These are phyloP conservation scores for Lepisosteus osseus DNA, from an alignment of 2,113 vertebrate genomes.

Conservation along the genomic window DNA sequence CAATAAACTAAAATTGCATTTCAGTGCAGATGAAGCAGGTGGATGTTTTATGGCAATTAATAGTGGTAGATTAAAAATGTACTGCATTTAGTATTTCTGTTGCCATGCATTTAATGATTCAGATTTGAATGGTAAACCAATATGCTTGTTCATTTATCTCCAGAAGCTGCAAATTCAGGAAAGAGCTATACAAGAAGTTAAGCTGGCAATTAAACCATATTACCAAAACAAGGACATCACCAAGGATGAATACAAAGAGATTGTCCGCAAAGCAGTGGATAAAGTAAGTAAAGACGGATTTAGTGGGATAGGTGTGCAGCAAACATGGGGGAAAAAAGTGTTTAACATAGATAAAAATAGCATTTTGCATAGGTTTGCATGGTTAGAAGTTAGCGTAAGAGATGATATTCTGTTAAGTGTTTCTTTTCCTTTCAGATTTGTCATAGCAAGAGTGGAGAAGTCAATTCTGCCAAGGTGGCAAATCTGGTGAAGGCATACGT, in stretches of 20 bases:
- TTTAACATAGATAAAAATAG: neutral
- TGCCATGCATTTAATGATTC: neutral
- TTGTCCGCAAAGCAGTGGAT: conserved; percentile 95
- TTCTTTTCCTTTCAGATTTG: conserved; percentile 73
- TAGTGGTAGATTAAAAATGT: too few relatives aligned
- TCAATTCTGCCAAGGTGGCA: conserved; percentile 92
- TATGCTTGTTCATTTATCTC: conserved; percentile 6
- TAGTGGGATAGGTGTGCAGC: neutral
- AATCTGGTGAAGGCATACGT: conserved; percentile 96
- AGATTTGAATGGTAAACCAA: neutral
- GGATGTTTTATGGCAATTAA: too few relatives aligned
- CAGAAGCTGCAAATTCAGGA: conserved; percentile 93
- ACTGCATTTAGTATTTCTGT: neutral
- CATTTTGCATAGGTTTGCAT: neutral
- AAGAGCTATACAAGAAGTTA: conserved; percentile 90
- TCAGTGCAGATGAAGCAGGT: too few relatives aligned
- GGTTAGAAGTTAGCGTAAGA: neutral
- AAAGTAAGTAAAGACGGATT: conserved; percentile 71
- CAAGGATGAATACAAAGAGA: conserved; percentile 97
- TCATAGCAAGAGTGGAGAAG: conserved; percentile 97
- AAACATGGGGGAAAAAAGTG: neutral
- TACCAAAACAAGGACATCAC: conserved; percentile 98
- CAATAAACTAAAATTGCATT: too few relatives aligned
- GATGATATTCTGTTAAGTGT: neutral
- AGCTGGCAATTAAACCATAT: conserved; percentile 90